A percentile compares a stretch with the other conserved stretches of the same genome.
Conservation (phyloP, 2,888 invertebrate genomes). For the Tigriopus californicus region DNA sequence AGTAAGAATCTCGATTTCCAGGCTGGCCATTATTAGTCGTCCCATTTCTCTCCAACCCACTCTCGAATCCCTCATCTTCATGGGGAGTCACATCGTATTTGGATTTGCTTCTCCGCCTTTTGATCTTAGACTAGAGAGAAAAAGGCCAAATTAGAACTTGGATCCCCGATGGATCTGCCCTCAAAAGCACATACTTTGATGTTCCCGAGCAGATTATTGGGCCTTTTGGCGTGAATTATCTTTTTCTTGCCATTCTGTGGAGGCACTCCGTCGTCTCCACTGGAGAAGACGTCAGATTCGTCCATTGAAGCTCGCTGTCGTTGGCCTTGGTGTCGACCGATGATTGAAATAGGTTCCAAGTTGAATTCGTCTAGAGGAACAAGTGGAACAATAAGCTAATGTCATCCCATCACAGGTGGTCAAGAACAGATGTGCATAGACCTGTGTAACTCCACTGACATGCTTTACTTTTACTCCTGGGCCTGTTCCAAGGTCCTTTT, state of each 20-base stretch:
- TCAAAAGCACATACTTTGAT: not conserved
- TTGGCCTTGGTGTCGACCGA: not conserved
- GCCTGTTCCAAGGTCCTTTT: too few species aligned
- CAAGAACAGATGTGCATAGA: too few species aligned
- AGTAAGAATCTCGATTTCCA: too few species aligned
- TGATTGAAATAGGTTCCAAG: constrained; percentile 1
- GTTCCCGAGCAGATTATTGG: not conserved
- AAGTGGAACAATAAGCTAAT: too few species aligned
- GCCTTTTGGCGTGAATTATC: not conserved
- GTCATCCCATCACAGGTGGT: too few species aligned
- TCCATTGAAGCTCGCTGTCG: not conserved
- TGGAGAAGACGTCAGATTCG: not conserved
- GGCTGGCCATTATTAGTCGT: too few species aligned
- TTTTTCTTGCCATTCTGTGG: not conserved
- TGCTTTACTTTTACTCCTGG: too few species aligned
- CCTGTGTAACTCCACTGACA: too few species aligned
- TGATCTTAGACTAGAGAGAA: constrained; percentile 17
- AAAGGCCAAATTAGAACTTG: not conserved
- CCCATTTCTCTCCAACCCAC: not conserved
- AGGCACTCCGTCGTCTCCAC: not conserved
- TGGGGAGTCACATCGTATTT: not conserved
- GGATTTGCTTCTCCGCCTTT: constrained; percentile 17
- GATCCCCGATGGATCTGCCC: not conserved
- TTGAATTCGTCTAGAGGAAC: not conserved
- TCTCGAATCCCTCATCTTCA: constrained; percentile 6